Evolutionary conservation across 2,888 invertebrate species (phyloP).

Genomic region (Cryptocheilus praepositus): DNA sequence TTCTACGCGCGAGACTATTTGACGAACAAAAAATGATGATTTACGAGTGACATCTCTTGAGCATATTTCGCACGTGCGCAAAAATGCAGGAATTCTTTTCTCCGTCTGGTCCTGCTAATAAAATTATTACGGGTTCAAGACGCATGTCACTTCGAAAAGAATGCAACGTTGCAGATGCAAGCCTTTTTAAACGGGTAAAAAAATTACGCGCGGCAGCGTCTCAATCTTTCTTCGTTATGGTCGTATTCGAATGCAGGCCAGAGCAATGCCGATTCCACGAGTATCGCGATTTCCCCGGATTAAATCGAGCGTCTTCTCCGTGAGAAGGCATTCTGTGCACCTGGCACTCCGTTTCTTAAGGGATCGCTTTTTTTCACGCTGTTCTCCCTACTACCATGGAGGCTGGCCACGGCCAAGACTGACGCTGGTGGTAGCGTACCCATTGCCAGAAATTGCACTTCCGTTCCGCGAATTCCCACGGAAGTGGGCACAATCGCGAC

Average conservation of each 20-base stretch:
- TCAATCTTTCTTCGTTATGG: neutral
- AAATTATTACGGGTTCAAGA: neutral
- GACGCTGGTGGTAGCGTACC: conserved; percentile 23
- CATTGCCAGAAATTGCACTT: conserved; percentile 70
- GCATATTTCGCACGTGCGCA: too few relatives aligned
- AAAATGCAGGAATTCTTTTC: too few relatives aligned
- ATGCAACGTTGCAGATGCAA: too few relatives aligned
- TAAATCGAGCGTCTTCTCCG: conserved; percentile 33
- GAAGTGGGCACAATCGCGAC: conserved; percentile 69
- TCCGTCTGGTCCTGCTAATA: neutral
- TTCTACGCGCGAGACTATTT: too few relatives aligned
- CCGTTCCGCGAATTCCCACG: conserved; percentile 74
- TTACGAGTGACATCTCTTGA: too few relatives aligned
- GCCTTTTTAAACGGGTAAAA: too few relatives aligned
- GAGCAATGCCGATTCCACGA: conserved; percentile 40
- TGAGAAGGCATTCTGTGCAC: conserved; percentile 54
- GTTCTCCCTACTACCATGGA: conserved; percentile 36
- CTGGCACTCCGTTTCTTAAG: conserved; percentile 53
- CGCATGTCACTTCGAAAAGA: too few relatives aligned
- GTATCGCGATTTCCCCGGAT: conserved; percentile 48
- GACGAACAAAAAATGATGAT: too few relatives aligned
- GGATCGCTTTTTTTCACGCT: conserved; percentile 48
- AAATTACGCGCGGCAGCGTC: too few relatives aligned
- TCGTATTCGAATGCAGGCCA: neutral
- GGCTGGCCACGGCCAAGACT: conserved; percentile 38